Percentiles rank a stretch among this genome's conserved stretches.
Conservation (phyloP, 2,113 vertebrate species). For the Gallinago media region DNA sequence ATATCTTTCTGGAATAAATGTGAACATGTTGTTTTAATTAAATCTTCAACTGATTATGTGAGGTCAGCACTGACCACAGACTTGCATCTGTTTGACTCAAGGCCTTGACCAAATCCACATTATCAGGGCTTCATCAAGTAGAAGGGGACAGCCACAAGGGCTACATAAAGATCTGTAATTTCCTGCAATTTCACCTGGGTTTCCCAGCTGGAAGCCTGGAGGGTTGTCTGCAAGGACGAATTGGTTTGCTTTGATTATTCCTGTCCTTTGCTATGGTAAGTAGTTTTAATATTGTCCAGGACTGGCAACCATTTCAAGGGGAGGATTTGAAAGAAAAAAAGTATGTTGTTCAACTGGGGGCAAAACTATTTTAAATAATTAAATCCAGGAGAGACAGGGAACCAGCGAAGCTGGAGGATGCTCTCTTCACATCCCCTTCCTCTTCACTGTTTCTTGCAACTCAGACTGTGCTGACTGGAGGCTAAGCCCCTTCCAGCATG, state of each 20-base stretch:
- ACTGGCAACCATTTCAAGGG: not conserved
- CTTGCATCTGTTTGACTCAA: not conserved
- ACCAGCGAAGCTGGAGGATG: not conserved
- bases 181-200: not conserved
- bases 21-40: not conserved
- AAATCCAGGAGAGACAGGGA: not conserved
- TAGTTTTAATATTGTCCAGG: not conserved
- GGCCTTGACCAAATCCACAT: not conserved
- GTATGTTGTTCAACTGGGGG: not conserved
- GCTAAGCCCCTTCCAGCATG: not conserved
- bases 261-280: not conserved
- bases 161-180: not conserved
- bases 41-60: not conserved
- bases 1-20: not conserved
- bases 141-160: not conserved
- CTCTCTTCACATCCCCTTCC: slow-evolving; percentile 7
- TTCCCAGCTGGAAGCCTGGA: not conserved
- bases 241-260: slow-evolving; percentile 6
- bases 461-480: not conserved
- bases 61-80: not conserved
- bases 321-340: not conserved
- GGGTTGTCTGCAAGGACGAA: not conserved
- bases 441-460: not conserved
- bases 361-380: not conserved
- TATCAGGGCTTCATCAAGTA: not conserved